Conservation (phyloP, 1,140 invertebrate genomes). For the Drosophila asahinai region DNA sequence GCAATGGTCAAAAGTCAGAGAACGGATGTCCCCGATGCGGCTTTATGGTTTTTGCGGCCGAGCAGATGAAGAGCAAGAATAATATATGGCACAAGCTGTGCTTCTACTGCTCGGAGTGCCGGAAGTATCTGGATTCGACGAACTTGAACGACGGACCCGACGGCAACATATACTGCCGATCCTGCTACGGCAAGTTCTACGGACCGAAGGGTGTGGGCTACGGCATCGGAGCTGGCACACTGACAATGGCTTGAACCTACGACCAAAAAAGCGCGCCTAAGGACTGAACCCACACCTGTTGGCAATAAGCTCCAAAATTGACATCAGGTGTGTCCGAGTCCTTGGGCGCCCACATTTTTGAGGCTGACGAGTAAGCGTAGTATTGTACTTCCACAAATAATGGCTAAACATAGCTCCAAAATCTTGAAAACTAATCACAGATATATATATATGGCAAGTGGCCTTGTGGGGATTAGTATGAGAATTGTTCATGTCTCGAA, state of each 20-base stretch:
- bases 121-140: constrained; percentile 95
- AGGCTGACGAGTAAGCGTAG: constrained; percentile 31
- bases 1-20: constrained; percentile 63
- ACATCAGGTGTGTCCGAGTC: background rate
- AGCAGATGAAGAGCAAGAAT: constrained; percentile 97
- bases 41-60: constrained; percentile 95
- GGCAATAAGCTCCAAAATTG: constrained; percentile 30
- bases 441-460: constrained; percentile 9
- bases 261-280: constrained; percentile 38
- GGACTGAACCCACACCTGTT: background rate
- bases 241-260: constrained; percentile 88
- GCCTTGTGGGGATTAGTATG: constrained; percentile 24
- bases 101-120: constrained; percentile 97
- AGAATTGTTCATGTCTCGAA: constrained; percentile 3
- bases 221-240: constrained; percentile 93
- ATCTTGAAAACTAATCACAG: background rate
- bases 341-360: constrained; percentile 31
- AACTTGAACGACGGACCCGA: constrained; percentile 96
- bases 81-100: constrained; percentile 97
- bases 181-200: constrained; percentile 96
- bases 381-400: constrained; percentile 31
- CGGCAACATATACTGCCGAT: constrained; percentile 96
- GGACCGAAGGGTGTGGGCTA: constrained; percentile 97
- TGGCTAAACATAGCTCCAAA: constrained; percentile 26
- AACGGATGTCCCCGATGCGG: constrained; percentile 93